A percentile compares a stretch with the other conserved stretches of the same genome.
Conservation (phyloP, 1,140 invertebrate genomes). For the Caerostris darwini region DNA sequence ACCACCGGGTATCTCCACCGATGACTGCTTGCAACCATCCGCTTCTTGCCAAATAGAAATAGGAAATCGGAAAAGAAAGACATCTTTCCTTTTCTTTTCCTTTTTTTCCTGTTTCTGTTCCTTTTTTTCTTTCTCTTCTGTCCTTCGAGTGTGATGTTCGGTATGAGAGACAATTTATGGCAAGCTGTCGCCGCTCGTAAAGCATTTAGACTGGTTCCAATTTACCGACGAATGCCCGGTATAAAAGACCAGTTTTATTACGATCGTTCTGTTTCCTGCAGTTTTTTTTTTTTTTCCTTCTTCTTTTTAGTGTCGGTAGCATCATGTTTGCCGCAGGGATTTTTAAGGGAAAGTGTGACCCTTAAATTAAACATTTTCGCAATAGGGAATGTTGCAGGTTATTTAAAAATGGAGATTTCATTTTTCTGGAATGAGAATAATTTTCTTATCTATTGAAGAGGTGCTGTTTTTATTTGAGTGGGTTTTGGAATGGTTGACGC, state of each 20-base stretch:
- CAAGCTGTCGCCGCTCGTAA: constrained; percentile 75
- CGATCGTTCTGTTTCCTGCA: not conserved
- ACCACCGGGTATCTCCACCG: constrained; percentile 45
- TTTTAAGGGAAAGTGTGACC: not conserved
- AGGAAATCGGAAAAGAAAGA: constrained; percentile 28
- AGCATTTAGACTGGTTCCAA: constrained; percentile 71
- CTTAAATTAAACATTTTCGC: constrained; percentile 20
- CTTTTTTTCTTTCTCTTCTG: not conserved
- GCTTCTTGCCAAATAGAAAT: constrained; percentile 39
- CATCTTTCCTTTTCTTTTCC: constrained; percentile 19
- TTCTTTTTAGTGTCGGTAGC: not conserved
- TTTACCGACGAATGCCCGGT: constrained; percentile 68
- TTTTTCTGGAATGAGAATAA: not conserved
- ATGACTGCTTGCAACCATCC: not conserved
- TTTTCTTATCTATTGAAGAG: not conserved
- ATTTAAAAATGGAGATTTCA: constrained; percentile 15
- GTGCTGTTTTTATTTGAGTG: constrained; percentile 3
- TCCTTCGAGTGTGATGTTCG: constrained; percentile 39
- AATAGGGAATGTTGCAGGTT: not conserved
- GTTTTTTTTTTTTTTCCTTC: constrained; percentile 10
- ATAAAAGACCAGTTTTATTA: constrained; percentile 72
- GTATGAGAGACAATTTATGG: constrained; percentile 75
- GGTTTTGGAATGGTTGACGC: not conserved
- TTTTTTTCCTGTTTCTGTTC: not conserved
- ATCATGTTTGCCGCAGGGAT: not conserved